Base-by-base conservation (phyloP, 2,797 vertebrate genomes). In the Anguilla anguilla region DNA sequence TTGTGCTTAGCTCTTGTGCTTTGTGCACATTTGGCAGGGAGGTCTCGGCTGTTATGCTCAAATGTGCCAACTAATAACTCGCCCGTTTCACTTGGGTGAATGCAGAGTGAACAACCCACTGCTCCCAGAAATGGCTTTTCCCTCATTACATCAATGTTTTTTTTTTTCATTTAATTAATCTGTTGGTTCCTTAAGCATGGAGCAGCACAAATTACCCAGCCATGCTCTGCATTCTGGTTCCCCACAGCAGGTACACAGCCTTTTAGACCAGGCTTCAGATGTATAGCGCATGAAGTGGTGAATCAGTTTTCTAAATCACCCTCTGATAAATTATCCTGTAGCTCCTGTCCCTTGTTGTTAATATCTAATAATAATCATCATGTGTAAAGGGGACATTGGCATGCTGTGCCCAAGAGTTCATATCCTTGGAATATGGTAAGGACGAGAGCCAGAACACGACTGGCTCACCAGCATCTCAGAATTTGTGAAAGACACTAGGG, bases 11-110 rank as follows among this genome's bases (percentile, higher is more conserved):
- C 57, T 67, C 49, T 67, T 49, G 55, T 59, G 25, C 79, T 49
- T 5, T 61, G 39, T 77, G 64, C 31, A 25, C 46, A 82, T 84
- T 28, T 55, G 51, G 51, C 49, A 39, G 49, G 83, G 31, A 43
- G 46, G 79, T n/a, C n/a, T 31, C 43, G 49, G 28, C 81, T 53
- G 51, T 69, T 69, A 53, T 57, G 82, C 25, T 6, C 28, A 84
- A 57, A 84, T 84, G 53, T 84, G 13, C 83, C 28, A 4, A 53
- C 86, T 72, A 53, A 74, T 72, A 69, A 46, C 82, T 83, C 6
- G 5, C 64, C 59, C 69, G 49, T 83, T 87, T 69, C 28, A 39
- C 59, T 28, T 51, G 53, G 77, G 28, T 53, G 86, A 87, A 67
- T 55, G 81, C 81, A 72, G 43, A 67, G n/a, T 15, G 39, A 43